Base-by-base conservation (phyloP, 1,140 invertebrate species). In the Pogonomyrmex californicus region DNA sequence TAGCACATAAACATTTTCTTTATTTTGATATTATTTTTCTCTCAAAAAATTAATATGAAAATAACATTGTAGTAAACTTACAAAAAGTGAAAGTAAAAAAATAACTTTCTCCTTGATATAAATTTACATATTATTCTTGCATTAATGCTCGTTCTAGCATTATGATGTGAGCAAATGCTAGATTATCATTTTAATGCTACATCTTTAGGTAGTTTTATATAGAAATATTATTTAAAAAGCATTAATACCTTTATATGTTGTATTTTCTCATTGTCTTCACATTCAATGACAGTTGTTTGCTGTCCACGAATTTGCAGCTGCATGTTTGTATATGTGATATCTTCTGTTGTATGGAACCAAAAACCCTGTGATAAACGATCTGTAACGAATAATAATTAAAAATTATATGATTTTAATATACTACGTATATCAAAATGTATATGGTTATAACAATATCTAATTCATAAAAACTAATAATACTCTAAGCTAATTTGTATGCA, bases 261-360 rank as follows among this genome's bases (percentile, higher is more conserved):
- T 83, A 98, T 95, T 6, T 96, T 96, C 68, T 97, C 97, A 91
- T 95, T 93, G 54, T 96, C 96, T 36, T 96, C 86, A 71, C 97
- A 96, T 33, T 97, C 96, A 76, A 97, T 88, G 60, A 96, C 93
- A 89, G 97, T 96, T 4, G 96, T 96, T 56, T 95, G 92, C 79
- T 96, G 95, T 83, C 96, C 97, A 79, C 96, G 96, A 87, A 98
- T 95, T 78, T 96, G 95, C 73, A 97, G 93, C 95, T 97, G 96
- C 97, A 97, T 97, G 93, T 36, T 70, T 7, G 47, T 68, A 9
- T 62, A 14, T 54, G n/a, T 0, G 4, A 1, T 47, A 60, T 33
- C 60, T 14, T 41, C 9, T 38, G 10, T 44, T 9, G 30, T 78
- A 47, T 23, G 38, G 23, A 12, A 10, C 12, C 12, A 47, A 60